These are phyloP conservation scores for Tenthredo livida DNA, from an alignment of 2,888 invertebrate species.

Conservation along the genomic window DNA sequence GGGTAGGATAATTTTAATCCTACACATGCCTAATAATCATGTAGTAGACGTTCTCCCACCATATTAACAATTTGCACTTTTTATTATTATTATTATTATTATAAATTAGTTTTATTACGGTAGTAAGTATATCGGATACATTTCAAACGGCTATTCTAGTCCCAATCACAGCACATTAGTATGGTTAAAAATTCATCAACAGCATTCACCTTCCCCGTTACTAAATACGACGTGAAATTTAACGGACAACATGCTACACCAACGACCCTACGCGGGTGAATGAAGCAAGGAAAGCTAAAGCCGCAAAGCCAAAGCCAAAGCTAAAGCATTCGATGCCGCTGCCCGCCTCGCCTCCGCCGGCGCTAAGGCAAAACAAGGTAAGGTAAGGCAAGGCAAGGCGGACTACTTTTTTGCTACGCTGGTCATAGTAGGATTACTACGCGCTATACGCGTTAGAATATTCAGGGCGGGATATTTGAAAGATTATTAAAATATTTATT, in stretches of 20 bases:
- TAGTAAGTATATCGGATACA: neutral
- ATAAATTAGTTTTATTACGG: neutral
- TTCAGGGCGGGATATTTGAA: constrained; percentile 33
- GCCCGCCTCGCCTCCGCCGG: neutral
- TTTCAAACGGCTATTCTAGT: neutral
- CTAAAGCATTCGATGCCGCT: neutral
- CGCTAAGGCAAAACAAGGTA: neutral
- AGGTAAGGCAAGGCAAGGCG: neutral
- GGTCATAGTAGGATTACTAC: neutral
- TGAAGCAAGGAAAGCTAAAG: constrained; percentile 18
- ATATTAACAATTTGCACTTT: neutral
- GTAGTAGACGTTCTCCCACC: constrained; percentile 8
- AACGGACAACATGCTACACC: constrained; percentile 15
- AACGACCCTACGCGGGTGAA: constrained; percentile 36
- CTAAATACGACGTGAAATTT: neutral
- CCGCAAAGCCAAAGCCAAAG: neutral
- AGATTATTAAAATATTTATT: neutral
- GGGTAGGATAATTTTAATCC: constrained; percentile 58
- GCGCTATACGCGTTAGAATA: neutral
- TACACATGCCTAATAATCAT: constrained; percentile 58
- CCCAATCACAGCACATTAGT: neutral
- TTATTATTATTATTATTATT: neutral
- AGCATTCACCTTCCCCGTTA: constrained; percentile 15
- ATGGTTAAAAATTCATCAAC: neutral
- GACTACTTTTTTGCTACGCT: constrained; percentile 5